phyloP scores from a whole-genome alignment of 2,113 vertebrate species.

The Pyrgilauda ruficollis region DNA sequence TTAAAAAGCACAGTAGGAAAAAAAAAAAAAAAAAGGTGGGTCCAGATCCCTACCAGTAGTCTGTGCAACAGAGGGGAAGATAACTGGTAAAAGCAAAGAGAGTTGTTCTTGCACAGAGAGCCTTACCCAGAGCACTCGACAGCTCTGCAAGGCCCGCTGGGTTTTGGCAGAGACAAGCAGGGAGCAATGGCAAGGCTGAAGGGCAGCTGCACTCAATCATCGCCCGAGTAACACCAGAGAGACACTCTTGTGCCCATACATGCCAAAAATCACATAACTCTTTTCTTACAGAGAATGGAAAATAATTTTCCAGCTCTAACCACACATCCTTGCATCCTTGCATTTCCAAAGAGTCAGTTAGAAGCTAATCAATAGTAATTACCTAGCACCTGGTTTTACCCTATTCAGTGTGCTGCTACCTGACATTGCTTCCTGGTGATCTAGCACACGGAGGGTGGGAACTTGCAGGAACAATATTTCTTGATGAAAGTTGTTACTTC shows the following conservation, averaged over 20 bases:
- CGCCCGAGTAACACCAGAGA: not conserved
- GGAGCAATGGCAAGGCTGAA: not conserved
- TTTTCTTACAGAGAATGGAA: not conserved
- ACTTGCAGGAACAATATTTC: not conserved
- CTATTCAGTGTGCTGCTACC: not conserved
- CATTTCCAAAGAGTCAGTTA: not conserved
- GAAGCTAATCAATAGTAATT: constrained; percentile 1
- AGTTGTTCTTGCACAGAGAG: not conserved
- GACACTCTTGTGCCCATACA: not conserved
- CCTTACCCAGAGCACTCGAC: not conserved
- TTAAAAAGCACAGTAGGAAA: not conserved
- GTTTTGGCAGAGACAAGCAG: not conserved
- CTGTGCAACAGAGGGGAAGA: not conserved
- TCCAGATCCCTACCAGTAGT: not conserved
- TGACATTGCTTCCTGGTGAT: not conserved
- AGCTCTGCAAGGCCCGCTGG: not conserved
- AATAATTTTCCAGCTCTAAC: not conserved
- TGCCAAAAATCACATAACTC: not conserved
- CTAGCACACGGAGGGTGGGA: not conserved
- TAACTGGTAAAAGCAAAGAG: not conserved
- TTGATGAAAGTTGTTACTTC: not conserved
- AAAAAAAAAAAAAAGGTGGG: not conserved
- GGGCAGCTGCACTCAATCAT: not conserved
- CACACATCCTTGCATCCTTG: not conserved
- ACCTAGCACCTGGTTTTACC: not conserved